phyloP scores from a whole-genome alignment of 53 echinoderm and acorn worm genomes.

The Luidia sarsii region DNA sequence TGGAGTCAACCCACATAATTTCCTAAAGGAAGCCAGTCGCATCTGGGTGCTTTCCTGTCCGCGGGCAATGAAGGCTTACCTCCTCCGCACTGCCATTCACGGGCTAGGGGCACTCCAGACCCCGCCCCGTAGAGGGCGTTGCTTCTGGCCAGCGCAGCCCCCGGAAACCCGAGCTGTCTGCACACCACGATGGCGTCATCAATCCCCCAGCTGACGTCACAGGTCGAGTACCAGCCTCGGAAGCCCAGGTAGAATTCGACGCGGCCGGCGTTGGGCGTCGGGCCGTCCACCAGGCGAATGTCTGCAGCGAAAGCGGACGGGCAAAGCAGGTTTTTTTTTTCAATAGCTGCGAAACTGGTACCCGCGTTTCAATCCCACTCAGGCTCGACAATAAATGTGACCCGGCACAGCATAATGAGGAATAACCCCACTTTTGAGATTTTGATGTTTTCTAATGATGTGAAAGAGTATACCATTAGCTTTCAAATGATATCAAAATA shows the following conservation, averaged over 20 bases:
- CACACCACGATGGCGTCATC: slow-evolving; percentile 81
- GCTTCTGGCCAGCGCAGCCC: slow-evolving; percentile 51
- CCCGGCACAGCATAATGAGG: no score
- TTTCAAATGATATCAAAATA: no score
- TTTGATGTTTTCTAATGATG: no score
- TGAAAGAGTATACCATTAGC: no score
- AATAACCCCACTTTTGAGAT: no score
- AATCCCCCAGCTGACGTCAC: slow-evolving; percentile 73
- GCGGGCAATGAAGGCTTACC: slow-evolving; percentile 54
- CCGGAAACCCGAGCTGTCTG: slow-evolving; percentile 77
- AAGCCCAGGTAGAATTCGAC: slow-evolving; percentile 78
- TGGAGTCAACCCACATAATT: no score
- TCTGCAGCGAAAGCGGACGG: slow-evolving; percentile 52
- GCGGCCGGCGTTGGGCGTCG: slow-evolving; percentile 60
- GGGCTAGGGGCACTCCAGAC: slow-evolving; percentile 46
- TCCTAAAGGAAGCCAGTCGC: no score
- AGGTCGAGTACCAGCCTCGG: slow-evolving; percentile 81
- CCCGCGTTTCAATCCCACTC: no score
- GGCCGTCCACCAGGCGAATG: slow-evolving; percentile 63
- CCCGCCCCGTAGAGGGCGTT: slow-evolving; percentile 20
- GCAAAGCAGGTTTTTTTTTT: no score
- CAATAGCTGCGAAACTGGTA: no score
- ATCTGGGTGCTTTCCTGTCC: no score
- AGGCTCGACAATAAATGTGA: no score
- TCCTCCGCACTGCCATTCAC: slow-evolving; percentile 75